Evolutionary conservation across 2,113 vertebrate species (phyloP), one percentile per base, ranked within the genome.

Genomic region (Cephalopterus ornatus): DNA sequence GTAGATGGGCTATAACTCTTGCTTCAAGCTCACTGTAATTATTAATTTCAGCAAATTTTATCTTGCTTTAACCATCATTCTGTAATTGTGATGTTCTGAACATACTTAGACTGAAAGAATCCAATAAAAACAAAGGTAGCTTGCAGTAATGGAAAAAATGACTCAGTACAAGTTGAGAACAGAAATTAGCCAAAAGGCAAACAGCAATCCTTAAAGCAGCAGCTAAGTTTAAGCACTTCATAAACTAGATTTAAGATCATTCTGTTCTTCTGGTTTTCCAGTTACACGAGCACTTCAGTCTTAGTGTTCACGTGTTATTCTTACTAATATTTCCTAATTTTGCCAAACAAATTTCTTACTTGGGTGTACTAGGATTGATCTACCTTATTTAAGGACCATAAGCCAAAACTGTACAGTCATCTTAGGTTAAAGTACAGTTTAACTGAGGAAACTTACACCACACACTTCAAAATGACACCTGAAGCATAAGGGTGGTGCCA

Each of bases 81-180:
- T 78, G 52, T 86, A 86, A 52, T 47, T 55, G 44, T 71, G 59
- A 41, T 71, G 47, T 90, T 93, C 76, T 93, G 62, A 94, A 94
- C 68, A 63, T 67, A 49, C 82, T 84, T 84, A 44, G 42, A 52
- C 59, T 78, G 56, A 65, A 93, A 86, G 61, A 52, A 81, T 92
- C 95, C 95, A 96, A 87, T 91, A 92, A 96, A 96, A 97, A 93
- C 79, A 92, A 95, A 80, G 39, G 78, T 74, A 83, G 44, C 73
- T 88, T 87, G 37, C 76, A 89, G 95, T 96, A 96, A 96, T 93
- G 96, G 96, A 97, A 96, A 96, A 96, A 92, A 86, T 96, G 47
- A 96, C 86, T 95, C 88, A 39, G 73, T 86, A 42, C 22, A 46
- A 92, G 68, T 22, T 88, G 65, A 91, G 76, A 86, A 71, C 80